A percentile compares a stretch with the other conserved stretches of the same genome.
Evolutionary conservation across 2,113 vertebrate genomes (phyloP).

Genomic region (Ochotona princeps): DNA sequence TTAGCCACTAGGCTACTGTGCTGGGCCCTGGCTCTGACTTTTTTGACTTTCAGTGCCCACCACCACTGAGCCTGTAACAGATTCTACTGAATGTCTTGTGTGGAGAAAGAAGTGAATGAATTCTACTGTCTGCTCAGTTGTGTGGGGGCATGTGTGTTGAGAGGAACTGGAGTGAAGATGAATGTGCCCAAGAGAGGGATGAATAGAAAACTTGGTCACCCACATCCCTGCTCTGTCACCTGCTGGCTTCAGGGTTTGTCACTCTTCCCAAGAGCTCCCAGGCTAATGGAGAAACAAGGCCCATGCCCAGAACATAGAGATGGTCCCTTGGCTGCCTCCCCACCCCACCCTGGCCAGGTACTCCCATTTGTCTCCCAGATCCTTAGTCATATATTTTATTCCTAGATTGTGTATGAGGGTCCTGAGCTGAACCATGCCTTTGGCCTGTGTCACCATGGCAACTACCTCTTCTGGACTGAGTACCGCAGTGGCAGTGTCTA

Average conservation of each 20-base stretch:
- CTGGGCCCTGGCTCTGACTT: neutral
- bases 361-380: neutral
- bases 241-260: neutral
- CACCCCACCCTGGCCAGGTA: neutral
- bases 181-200: neutral
- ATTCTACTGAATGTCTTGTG: neutral
- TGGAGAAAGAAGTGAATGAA: neutral
- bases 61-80: neutral
- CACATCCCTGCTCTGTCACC: neutral
- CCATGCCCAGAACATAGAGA: neutral
- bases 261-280: neutral
- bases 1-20: too few relatives aligned
- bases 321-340: neutral
- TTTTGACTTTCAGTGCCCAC: neutral
- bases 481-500: slow-evolving; percentile 97
- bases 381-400: neutral
- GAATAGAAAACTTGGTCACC: neutral
- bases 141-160: neutral
- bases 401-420: slow-evolving; percentile 95
- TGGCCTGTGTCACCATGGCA: slow-evolving; percentile 95
- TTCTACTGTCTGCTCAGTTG: neutral
- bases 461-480: slow-evolving; percentile 97
- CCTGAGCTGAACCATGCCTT: slow-evolving; percentile 96
- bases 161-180: neutral
- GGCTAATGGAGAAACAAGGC: neutral